Base-by-base conservation (phyloP, 1,140 invertebrate species). In the Rhysida immarginata region DNA sequence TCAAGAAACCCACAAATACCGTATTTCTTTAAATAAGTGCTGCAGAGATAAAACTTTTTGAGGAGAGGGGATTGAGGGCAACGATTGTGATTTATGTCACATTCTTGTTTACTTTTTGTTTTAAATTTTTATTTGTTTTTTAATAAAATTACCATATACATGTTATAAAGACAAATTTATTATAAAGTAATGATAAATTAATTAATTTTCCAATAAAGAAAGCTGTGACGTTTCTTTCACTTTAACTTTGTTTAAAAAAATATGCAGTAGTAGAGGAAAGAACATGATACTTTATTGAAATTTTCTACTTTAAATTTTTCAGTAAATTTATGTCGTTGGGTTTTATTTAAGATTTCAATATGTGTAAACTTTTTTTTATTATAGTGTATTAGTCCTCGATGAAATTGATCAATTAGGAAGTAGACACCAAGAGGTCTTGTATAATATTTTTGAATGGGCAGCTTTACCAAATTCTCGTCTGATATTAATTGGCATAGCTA, bases 361-460 rank as follows among this genome's bases (percentile, higher is more conserved):
- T n/a, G n/a, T n/a, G n/a, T n/a, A n/a, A n/a, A n/a, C n/a, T n/a
- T 55, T 50, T 59, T 66, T 65, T 59, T 61, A 63, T 77, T 77
- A 61, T 71, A 83, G 85, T 49, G 69, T 96, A 2, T 64, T 97
- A 21, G 80, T 97, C n/a, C 68, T 99, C 18, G 95, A 99, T 70
- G 95, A 99, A 75, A 88, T 97, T 54, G 95, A 98, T 72, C 89
- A 96, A 66, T 71, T 98, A 5, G 80, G 82, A 58, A 81, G 76
- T 53, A 85, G 83, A 66, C 81, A 84, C 21, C 90, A 96, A 63
- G 81, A 87, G 2, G 81, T 96, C 23, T 70, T 98, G 14, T 96
- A 96, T 68, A 83, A 82, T 0, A 81, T 97, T 59, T 97, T 97
- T 71, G 89, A 93, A 66, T 96, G 91, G 90, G 87, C 93, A 0